Evolutionary conservation across 2,888 invertebrate genomes (phyloP).

Genomic region (Rhagonycha fulva): DNA sequence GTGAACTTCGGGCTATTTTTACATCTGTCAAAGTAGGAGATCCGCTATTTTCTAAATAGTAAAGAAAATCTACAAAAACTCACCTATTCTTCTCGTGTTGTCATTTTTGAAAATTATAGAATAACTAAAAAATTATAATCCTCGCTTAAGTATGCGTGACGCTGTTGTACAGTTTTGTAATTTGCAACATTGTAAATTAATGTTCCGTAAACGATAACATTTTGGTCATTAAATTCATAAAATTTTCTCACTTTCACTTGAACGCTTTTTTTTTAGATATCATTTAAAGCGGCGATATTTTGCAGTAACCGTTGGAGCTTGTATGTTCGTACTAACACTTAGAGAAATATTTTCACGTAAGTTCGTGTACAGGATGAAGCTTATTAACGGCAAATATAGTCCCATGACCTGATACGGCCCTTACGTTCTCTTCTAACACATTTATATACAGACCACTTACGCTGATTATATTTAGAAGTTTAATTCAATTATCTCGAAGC

Average conservation of each 20-base stretch:
- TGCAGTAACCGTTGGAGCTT: not conserved
- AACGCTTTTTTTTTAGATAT: not conserved
- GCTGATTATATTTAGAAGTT: conserved; percentile 27
- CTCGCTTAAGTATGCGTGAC: conserved; percentile 24
- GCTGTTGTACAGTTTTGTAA: conserved; percentile 29
- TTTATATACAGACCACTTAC: conserved; percentile 29
- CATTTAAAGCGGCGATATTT: not conserved
- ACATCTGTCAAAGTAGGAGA: no score
- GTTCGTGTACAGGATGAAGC: conserved; percentile 36
- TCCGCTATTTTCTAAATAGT: no score
- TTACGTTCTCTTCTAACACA: conserved; percentile 29
- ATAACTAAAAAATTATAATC: not conserved
- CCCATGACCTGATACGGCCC: conserved; percentile 35
- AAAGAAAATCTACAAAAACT: not conserved
- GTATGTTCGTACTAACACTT: conserved; percentile 25
- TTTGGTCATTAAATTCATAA: not conserved
- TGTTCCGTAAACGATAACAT: not conserved
- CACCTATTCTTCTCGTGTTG: not conserved
- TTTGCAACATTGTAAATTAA: conserved; percentile 21
- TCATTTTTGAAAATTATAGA: not conserved
- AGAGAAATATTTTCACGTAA: conserved; percentile 34
- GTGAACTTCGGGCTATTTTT: no score
- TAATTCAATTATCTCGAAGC: conserved; percentile 23
- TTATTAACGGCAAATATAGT: conserved; percentile 33
- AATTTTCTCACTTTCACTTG: not conserved